These are phyloP conservation scores for Gadus chalcogrammus DNA, from an alignment of 2,113 vertebrate genomes.

Conservation along the genomic window DNA sequence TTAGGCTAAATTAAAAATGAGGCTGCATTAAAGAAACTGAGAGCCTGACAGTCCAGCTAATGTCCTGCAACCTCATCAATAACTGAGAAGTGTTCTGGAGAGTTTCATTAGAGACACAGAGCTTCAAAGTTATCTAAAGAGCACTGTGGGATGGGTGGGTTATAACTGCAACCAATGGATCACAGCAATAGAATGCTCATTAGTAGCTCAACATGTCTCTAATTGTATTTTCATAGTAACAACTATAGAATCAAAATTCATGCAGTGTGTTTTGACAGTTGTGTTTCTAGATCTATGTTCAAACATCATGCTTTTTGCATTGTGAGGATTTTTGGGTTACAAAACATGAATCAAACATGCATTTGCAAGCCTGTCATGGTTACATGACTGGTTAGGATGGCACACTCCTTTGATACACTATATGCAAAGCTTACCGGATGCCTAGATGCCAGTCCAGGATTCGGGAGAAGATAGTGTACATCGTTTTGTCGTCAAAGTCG, in stretches of 20 bases:
- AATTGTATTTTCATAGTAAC: background rate
- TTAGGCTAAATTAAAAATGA: too few relatives aligned
- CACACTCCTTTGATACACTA: background rate
- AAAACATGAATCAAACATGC: background rate
- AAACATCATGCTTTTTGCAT: background rate
- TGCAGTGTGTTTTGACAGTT: background rate
- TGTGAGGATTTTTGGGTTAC: background rate
- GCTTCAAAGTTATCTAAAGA: background rate
- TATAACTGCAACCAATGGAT: background rate
- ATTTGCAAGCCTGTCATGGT: background rate
- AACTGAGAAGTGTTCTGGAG: background rate
- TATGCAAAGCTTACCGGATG: slow-evolving; percentile 58
- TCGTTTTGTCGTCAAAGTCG: slow-evolving; percentile 86
- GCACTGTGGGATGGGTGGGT: background rate
- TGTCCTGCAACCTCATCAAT: background rate
- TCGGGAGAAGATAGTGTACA: slow-evolving; percentile 88
- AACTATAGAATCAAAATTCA: background rate
- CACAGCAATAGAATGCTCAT: background rate
- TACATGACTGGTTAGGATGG: background rate
- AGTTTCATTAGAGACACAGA: background rate
- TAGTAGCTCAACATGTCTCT: background rate
- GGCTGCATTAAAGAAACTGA: too few relatives aligned
- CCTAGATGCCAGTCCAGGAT: slow-evolving; percentile 86
- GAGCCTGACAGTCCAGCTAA: too few relatives aligned
- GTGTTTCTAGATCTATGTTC: background rate